Evolutionary conservation across 1,140 invertebrate genomes (phyloP).

Genomic region (Lanistes nyassanus): DNA sequence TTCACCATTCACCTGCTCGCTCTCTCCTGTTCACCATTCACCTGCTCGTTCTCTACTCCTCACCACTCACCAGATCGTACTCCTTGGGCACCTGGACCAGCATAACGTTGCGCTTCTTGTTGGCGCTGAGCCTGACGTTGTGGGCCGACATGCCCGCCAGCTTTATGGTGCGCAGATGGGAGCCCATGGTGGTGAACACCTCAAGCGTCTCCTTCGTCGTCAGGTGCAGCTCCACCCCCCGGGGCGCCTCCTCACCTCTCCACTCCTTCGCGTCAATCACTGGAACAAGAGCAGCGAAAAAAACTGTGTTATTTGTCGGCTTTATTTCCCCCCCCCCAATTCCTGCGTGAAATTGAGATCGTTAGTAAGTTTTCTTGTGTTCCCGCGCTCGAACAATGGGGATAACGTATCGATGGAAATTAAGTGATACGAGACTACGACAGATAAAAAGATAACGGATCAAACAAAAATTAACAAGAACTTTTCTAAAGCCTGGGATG

Average conservation of each 20-base stretch:
- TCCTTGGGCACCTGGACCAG: constrained; percentile 88
- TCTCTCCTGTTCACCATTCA: background rate
- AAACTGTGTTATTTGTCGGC: background rate
- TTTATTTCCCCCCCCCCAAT: background rate
- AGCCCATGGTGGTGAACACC: constrained; percentile 51
- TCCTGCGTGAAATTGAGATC: no score
- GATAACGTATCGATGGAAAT: no score
- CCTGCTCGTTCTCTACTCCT: no score
- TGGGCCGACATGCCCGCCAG: constrained; percentile 81
- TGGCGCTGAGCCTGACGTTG: constrained; percentile 72
- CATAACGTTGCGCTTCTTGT: constrained; percentile 81
- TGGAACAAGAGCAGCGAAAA: constrained; percentile 24
- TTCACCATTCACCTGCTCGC: no score
- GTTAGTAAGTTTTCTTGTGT: no score
- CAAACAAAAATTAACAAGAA: no score
- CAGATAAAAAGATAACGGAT: no score
- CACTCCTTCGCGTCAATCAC: constrained; percentile 46
- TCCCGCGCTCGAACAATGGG: no score
- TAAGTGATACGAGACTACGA: no score
- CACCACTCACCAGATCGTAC: constrained; percentile 80
- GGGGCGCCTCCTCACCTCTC: constrained; percentile 31
- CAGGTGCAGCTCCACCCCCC: constrained; percentile 41
- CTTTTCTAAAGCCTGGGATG: no score
- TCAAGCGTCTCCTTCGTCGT: constrained; percentile 40
- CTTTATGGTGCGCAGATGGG: constrained; percentile 63